These are phyloP conservation scores for Incurvaria masculella DNA, from an alignment of 2,888 invertebrate species.

Conservation along the genomic window DNA sequence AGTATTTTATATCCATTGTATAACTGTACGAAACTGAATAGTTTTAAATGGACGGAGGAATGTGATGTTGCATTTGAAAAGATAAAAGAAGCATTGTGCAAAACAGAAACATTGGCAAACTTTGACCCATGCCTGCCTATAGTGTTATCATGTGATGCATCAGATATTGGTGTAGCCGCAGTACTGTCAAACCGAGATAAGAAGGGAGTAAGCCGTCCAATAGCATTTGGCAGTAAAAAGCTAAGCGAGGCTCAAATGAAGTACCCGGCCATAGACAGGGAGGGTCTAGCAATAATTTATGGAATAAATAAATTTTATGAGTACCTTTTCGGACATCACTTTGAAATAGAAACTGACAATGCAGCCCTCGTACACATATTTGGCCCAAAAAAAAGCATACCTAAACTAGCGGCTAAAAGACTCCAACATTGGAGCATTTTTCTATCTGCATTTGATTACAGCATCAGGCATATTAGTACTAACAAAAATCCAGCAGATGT, in stretches of 20 bases:
- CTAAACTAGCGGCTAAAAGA: slow-evolving; percentile 22
- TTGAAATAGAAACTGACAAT: slow-evolving; percentile 20
- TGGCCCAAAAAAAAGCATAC: slow-evolving; percentile 21
- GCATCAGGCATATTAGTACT: slow-evolving; percentile 13
- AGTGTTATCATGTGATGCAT: slow-evolving; percentile 12
- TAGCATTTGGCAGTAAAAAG: slow-evolving; percentile 16
- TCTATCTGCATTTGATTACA: slow-evolving; percentile 15
- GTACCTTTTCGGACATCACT: slow-evolving; percentile 15
- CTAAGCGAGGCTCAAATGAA: slow-evolving; percentile 12
- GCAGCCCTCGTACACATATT: slow-evolving; percentile 21
- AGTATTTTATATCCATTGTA: background rate
- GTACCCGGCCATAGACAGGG: slow-evolving; percentile 16
- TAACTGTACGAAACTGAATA: background rate
- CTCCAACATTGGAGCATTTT: slow-evolving; percentile 19
- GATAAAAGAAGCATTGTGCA: background rate
- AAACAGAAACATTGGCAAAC: background rate
- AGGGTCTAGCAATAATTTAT: slow-evolving; percentile 18
- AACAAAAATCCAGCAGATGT: slow-evolving; percentile 15
- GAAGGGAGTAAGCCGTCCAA: slow-evolving; percentile 9
- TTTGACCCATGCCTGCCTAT: background rate
- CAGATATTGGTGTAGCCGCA: slow-evolving; percentile 8
- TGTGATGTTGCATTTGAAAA: slow-evolving; percentile 1
- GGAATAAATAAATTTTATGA: slow-evolving; percentile 19
- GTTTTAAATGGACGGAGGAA: slow-evolving; percentile 1
- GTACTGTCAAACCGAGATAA: slow-evolving; percentile 8